Conservation (phyloP, 2,113 vertebrate genomes). For the Proterorhinus semilunaris region DNA sequence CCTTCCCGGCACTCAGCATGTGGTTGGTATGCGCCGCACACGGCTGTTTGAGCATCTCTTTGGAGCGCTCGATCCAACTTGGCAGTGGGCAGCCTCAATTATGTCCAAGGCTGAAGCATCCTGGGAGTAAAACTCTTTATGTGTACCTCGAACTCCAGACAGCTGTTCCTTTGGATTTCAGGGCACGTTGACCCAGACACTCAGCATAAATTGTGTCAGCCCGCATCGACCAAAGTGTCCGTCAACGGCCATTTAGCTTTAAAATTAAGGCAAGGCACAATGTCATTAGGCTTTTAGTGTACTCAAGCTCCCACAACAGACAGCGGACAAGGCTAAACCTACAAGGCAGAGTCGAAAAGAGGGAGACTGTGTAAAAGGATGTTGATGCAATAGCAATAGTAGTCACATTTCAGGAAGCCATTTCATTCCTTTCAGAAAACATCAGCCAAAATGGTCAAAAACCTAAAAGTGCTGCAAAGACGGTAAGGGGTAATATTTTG, state of each 20-base stretch:
- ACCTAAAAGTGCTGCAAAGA: background rate
- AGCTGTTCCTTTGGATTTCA: slow-evolving; percentile 39
- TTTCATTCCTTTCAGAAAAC: background rate
- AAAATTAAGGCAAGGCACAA: slow-evolving; percentile 16
- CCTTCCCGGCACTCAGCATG: slow-evolving; percentile 14
- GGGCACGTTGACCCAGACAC: slow-evolving; percentile 36
- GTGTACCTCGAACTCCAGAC: slow-evolving; percentile 47
- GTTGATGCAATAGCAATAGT: background rate
- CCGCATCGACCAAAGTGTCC: slow-evolving; percentile 43
- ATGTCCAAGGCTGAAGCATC: slow-evolving; percentile 58
- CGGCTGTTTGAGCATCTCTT: slow-evolving; percentile 31
- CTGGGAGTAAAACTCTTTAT: slow-evolving; percentile 55
- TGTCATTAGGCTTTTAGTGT: slow-evolving; percentile 18
- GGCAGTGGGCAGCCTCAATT: slow-evolving; percentile 54
- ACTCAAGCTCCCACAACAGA: background rate
- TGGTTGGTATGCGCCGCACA: slow-evolving; percentile 38
- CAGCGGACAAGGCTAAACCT: background rate
- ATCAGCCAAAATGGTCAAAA: background rate
- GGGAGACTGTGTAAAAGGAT: background rate
- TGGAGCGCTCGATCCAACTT: slow-evolving; percentile 52
- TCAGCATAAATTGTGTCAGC: slow-evolving; percentile 52
- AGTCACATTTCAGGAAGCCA: background rate
- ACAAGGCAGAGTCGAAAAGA: background rate
- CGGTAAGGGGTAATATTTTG: background rate
- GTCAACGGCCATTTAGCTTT: slow-evolving; percentile 45